Conservation (phyloP, 1,140 invertebrate genomes). For the Tribolium castaneum region DNA sequence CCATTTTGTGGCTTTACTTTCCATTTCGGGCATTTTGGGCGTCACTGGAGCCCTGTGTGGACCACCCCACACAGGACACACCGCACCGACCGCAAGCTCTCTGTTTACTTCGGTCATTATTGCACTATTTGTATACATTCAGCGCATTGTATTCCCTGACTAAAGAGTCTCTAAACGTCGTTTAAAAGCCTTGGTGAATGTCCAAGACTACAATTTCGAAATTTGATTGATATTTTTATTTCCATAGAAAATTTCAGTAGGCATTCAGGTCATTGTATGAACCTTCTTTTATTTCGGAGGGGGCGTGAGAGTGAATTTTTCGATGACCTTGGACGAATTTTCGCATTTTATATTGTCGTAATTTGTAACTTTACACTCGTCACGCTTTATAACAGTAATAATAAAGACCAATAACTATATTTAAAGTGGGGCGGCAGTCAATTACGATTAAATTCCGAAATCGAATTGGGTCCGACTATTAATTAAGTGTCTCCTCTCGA, state of each 20-base stretch:
- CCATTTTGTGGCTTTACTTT: no score
- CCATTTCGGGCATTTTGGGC: background rate
- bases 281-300: background rate
- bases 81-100: conserved; percentile 57
- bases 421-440: conserved; percentile 4
- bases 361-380: conserved; percentile 28
- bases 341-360: background rate
- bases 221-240: conserved; percentile 29
- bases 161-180: conserved; percentile 11
- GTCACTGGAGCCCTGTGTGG: background rate
- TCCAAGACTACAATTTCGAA: background rate
- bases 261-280: conserved; percentile 26
- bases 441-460: conserved; percentile 27
- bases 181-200: background rate
- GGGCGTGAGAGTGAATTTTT: background rate
- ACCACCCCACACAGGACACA: conserved; percentile 46
- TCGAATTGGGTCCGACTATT: conserved; percentile 5
- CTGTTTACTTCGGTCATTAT: conserved; percentile 62
- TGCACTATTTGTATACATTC: conserved; percentile 61
- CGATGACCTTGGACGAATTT: background rate
- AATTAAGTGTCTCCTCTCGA: background rate
- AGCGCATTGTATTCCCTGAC: conserved; percentile 49
- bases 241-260: conserved; percentile 9
- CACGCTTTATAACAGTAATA: conserved; percentile 32
- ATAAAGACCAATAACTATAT: conserved; percentile 13